phyloP scores from a whole-genome alignment of 2,113 vertebrate species.

The Pituophis catenifer region DNA sequence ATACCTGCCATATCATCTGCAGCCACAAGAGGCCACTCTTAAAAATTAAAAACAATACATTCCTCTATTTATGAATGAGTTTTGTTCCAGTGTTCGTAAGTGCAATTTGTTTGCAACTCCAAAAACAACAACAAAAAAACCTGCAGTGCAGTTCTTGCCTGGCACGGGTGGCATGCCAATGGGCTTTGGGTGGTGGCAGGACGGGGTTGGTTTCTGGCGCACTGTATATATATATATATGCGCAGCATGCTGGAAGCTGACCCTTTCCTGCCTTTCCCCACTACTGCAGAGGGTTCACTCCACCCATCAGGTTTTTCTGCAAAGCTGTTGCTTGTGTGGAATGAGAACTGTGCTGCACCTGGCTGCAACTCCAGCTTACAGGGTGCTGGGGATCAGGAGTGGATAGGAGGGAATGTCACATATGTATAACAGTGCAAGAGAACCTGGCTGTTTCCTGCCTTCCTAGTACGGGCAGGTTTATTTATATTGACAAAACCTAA shows the following conservation, averaged over 20 bases:
- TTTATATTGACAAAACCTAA: background rate
- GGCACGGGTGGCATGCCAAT: background rate
- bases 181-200: background rate
- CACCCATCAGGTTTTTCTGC: background rate
- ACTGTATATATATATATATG: background rate
- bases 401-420: background rate
- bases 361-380: background rate
- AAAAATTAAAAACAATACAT: background rate
- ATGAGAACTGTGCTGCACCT: background rate
- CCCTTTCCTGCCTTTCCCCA: background rate
- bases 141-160: background rate
- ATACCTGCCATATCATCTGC: background rate
- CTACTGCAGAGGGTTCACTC: background rate
- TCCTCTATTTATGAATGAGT: background rate
- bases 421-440: background rate
- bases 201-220: background rate
- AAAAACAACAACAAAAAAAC: background rate
- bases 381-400: background rate
- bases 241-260: background rate
- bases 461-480: background rate
- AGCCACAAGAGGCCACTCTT: background rate
- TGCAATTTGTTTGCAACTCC: background rate
- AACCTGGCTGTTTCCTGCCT: background rate
- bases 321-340: background rate
- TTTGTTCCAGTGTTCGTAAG: background rate